These are phyloP conservation scores for Emmelina monodactyla DNA, from an alignment of 2,888 invertebrate genomes.

Conservation along the genomic window DNA sequence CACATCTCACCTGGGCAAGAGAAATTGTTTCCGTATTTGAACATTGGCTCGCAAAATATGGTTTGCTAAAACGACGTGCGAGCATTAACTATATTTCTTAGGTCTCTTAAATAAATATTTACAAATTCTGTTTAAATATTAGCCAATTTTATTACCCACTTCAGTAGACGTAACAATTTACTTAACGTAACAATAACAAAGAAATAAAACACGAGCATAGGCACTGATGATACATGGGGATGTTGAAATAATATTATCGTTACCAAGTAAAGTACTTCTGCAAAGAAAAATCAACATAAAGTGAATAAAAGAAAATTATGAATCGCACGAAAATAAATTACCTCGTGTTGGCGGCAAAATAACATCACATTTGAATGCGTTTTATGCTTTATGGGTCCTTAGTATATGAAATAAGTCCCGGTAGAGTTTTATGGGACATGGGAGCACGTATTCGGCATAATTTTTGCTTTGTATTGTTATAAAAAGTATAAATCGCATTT, in stretches of 20 bases:
- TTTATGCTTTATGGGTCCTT: constrained; percentile 63
- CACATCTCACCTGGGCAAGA: constrained; percentile 41
- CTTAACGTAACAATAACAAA: constrained; percentile 39
- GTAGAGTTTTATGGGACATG: constrained; percentile 53
- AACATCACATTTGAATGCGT: constrained; percentile 67
- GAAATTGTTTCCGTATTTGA: too few species aligned
- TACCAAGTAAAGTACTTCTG: constrained; percentile 59
- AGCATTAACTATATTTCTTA: too few species aligned
- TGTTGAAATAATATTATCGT: constrained; percentile 66
- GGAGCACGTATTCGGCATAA: constrained; percentile 57
- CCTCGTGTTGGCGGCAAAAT: constrained; percentile 65
- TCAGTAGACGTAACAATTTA: background rate
- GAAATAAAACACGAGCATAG: constrained; percentile 41
- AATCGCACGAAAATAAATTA: constrained; percentile 65
- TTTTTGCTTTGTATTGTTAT: constrained; percentile 49
- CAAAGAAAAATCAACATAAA: constrained; percentile 66
- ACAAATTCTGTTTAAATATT: too few species aligned
- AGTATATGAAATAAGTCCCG: constrained; percentile 61
- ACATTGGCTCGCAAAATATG: too few species aligned
- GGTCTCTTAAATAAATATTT: too few species aligned
- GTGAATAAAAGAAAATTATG: constrained; percentile 68
- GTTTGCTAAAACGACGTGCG: too few species aligned
- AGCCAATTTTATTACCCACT: too few species aligned
- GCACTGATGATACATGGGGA: constrained; percentile 52
- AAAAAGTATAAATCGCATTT: too few species aligned